A percentile compares a stretch with the other conserved stretches of the same genome.
These are phyloP conservation scores for Ptychodera flava DNA, from an alignment of 35 echinoderm and acorn worm species.

Conservation along the genomic window DNA sequence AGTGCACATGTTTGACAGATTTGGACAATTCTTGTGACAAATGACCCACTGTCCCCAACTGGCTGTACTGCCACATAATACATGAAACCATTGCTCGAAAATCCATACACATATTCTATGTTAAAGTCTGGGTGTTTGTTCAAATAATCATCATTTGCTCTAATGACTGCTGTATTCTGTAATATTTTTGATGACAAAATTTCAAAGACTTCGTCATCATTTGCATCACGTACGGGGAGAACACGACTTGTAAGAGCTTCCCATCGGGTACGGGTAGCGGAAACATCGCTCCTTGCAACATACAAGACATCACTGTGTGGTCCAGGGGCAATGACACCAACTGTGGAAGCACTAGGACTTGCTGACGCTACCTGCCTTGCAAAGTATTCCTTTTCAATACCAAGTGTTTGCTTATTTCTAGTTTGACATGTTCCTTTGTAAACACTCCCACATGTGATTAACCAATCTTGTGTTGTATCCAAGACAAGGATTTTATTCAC, in stretches of 20 bases:
- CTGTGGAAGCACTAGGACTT: conserved; percentile 38
- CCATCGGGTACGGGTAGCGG: neutral
- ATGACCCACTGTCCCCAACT: neutral
- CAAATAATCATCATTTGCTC: neutral
- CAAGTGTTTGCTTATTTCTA: conserved; percentile 19
- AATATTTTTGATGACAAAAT: neutral
- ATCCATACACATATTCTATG: conserved; percentile 73
- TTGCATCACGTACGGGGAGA: neutral
- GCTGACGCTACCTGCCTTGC: conserved; percentile 59
- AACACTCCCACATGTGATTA: conserved; percentile 76
- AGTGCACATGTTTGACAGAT: conserved; percentile 55
- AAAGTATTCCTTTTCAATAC: conserved; percentile 51
- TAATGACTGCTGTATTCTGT: neutral
- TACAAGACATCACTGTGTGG: conserved; percentile 61
- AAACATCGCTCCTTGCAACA: conserved; percentile 18
- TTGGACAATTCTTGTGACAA: conserved; percentile 56
- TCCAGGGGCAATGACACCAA: conserved; percentile 50
- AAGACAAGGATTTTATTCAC: conserved; percentile 69
- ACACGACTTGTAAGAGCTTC: neutral
- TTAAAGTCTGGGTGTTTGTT: conserved; percentile 26
- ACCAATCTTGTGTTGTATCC: conserved; percentile 25
- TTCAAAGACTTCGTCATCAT: neutral
- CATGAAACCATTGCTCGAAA: conserved; percentile 56
- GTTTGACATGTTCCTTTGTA: conserved; percentile 69
- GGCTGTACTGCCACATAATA: conserved; percentile 81